phyloP scores from a whole-genome alignment of 1,140 invertebrate species.

The Bombus superbus region DNA sequence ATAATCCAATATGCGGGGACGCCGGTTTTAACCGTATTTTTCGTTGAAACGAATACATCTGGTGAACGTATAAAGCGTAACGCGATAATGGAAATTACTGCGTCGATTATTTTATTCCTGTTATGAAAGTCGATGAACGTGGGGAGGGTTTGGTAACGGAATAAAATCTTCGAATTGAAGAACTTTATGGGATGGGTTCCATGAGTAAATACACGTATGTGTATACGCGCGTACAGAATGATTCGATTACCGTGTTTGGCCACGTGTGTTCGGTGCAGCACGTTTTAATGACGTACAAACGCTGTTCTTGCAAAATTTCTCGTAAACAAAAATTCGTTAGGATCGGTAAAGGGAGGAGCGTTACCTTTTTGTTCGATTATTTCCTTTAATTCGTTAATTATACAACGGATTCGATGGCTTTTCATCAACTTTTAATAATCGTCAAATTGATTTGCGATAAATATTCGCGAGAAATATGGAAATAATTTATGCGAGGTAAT shows the following conservation, averaged over 20 bases:
- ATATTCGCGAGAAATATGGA: background rate
- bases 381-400: background rate
- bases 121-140: background rate
- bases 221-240: background rate
- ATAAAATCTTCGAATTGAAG: background rate
- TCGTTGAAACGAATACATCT: background rate
- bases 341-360: background rate
- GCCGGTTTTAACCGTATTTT: background rate
- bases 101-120: background rate
- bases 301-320: slow-evolving; percentile 8
- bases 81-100: background rate
- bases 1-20: background rate
- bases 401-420: background rate
- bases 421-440: background rate
- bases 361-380: background rate
- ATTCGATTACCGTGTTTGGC: slow-evolving; percentile 19
- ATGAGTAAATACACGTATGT: background rate
- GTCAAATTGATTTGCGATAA: too few relatives aligned
- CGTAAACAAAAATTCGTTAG: slow-evolving; percentile 29
- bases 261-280: slow-evolving; percentile 2
- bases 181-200: slow-evolving; percentile 1
- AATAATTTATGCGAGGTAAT: background rate
- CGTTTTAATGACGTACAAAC: slow-evolving; percentile 28
- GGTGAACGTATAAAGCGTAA: background rate
- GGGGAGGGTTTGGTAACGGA: background rate